Conservation (phyloP, 2,113 vertebrate genomes). For the Oncorhynchus masou region DNA sequence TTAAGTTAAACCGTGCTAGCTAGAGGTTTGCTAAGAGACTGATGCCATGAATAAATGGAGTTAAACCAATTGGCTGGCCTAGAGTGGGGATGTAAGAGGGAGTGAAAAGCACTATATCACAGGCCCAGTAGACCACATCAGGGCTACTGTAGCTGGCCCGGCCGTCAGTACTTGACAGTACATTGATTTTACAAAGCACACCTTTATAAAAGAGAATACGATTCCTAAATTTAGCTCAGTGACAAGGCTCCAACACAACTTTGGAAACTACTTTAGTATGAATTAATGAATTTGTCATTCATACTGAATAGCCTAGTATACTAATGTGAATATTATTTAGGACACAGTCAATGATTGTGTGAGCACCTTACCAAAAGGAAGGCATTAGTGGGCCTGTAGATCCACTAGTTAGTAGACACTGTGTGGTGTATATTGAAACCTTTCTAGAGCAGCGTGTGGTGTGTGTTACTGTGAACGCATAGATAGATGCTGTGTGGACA, state of each 20-base stretch:
- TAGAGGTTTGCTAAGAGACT: slow-evolving; percentile 29
- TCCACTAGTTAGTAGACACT: not conserved
- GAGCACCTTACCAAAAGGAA: not conserved
- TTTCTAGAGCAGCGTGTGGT: not conserved
- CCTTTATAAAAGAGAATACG: too few species aligned
- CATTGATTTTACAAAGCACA: too few species aligned
- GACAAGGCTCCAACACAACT: too few species aligned
- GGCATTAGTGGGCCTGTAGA: not conserved
- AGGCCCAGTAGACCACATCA: not conserved
- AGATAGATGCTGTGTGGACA: not conserved
- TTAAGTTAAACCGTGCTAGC: not conserved
- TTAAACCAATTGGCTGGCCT: slow-evolving; percentile 16
- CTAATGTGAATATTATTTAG: not conserved
- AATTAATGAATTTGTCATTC: too few species aligned
- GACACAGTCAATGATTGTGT: too few species aligned
- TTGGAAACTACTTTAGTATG: too few species aligned
- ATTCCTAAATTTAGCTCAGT: too few species aligned
- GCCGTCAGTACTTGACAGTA: not conserved
- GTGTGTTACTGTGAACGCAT: not conserved
- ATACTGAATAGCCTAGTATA: not conserved
- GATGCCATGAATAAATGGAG: slow-evolving; percentile 36
- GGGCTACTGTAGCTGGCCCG: not conserved
- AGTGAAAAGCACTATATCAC: slow-evolving; percentile 27
- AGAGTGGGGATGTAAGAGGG: not conserved
- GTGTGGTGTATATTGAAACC: not conserved